Base-by-base conservation (phyloP, 2,797 vertebrate species). In the Capromys pilorides region DNA sequence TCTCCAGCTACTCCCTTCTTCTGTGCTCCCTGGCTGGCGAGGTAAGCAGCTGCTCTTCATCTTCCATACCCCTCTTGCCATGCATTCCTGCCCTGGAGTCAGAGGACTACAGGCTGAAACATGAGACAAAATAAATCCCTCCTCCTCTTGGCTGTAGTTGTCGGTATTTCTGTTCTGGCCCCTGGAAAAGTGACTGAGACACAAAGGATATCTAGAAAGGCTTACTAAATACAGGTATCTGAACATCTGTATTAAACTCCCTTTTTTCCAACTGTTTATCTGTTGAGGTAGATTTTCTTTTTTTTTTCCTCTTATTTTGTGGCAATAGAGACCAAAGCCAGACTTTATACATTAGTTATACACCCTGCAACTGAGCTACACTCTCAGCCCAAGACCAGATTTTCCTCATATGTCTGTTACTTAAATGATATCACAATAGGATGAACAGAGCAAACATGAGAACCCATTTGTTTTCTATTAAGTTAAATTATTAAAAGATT, bases 381-480 rank as follows among this genome's bases (percentile, higher is more conserved):
- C 26, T 36, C 24, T 28, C 36, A 73, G n/a, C 36, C 69, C 39
- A 31, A 93, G 64, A 64, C 26, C 57, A 51, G 62, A 86, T 67
- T 88, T 93, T 88, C 79, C 86, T 77, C 59, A 92, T 73, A 79
- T 41, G 41, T 39, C 88, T 85, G 54, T 88, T 69, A 71, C 28
- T 62, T 90, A 92, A 90, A 62, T 14, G 67, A 82, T 77, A 82
- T 21, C 51, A 93, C 61, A 93, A 88, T 0, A 95, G 33, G 94
- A 94, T 66, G 18, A 81, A 88, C 54, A 24, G 54, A 75, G 49
- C 57, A 87, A 13, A 16, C n/a, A 59, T 5, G 10, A 95, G 51
- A 94, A 96, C 7, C 18, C 33, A 95, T 28, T 26, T 84, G 36
- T 84, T 87, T 84, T 90, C 82, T 96, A 93, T 79, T 45, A 95